phyloP scores from a whole-genome alignment of 2,888 invertebrate species.

The Reticulitermes lucifugus region DNA sequence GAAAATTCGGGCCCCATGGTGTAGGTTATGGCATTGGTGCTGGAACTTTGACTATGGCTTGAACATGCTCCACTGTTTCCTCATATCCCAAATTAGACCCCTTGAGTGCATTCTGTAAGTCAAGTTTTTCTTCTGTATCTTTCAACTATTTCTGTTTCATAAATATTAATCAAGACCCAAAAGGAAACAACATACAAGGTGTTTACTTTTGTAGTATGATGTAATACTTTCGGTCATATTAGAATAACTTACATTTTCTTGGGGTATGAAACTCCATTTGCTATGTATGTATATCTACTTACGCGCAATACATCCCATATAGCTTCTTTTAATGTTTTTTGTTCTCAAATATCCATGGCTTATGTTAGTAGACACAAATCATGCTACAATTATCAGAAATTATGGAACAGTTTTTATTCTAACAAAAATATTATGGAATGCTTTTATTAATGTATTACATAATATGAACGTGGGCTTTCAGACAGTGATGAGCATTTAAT shows the following conservation, averaged over 20 bases:
- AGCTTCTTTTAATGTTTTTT: constrained; percentile 31
- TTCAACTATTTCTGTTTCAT: not conserved
- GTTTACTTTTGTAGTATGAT: not conserved
- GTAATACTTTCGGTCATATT: not conserved
- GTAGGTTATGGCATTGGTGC: constrained; percentile 93
- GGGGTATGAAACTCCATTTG: constrained; percentile 15
- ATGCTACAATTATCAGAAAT: constrained; percentile 10
- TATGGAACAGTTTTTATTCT: constrained; percentile 11
- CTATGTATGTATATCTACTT: constrained; percentile 15
- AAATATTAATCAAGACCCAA: not conserved
- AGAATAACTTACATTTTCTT: constrained; percentile 24
- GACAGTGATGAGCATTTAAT: not conserved
- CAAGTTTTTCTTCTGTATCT: constrained; percentile 25
- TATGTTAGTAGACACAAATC: not conserved
- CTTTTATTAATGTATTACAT: constrained; percentile 23
- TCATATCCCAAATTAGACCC: not conserved
- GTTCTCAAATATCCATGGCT: constrained; percentile 27
- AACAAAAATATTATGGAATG: constrained; percentile 24
- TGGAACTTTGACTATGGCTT: constrained; percentile 90
- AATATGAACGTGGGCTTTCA: constrained; percentile 12
- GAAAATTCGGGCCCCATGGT: constrained; percentile 89
- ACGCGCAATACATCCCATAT: constrained; percentile 8
- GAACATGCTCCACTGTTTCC: constrained; percentile 59
- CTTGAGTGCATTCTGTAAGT: constrained; percentile 24
- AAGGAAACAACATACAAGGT: constrained; percentile 21